phyloP scores from a whole-genome alignment of 2,888 invertebrate genomes.

The Nomada fabriciana region DNA sequence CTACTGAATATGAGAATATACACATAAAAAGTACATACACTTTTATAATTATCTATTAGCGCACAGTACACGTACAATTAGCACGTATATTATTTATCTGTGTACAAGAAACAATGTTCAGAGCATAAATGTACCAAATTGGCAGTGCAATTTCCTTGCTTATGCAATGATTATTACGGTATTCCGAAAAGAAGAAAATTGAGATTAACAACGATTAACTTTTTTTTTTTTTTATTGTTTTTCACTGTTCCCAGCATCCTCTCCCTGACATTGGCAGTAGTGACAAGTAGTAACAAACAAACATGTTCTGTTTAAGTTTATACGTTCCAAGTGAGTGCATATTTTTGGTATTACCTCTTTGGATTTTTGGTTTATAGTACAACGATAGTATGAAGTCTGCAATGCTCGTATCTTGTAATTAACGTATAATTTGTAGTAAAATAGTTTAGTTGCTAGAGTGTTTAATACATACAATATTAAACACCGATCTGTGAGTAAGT shows the following conservation, averaged over 20 bases:
- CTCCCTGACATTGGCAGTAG: constrained; percentile 70
- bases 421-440: constrained; percentile 20
- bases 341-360: constrained; percentile 63
- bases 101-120: not conserved
- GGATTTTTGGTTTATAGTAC: constrained; percentile 41
- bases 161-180: constrained; percentile 57
- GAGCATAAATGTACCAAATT: constrained; percentile 25
- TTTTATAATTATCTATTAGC: too few relatives aligned
- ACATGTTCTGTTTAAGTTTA: constrained; percentile 61
- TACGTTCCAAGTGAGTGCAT: constrained; percentile 58
- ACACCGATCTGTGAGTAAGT: constrained; percentile 42
- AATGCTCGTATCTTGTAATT: constrained; percentile 13
- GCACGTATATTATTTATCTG: not conserved
- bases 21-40: too few relatives aligned
- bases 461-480: constrained; percentile 34
- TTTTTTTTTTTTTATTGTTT: constrained; percentile 69
- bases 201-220: constrained; percentile 49
- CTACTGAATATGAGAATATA: too few relatives aligned
- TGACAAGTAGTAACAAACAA: constrained; percentile 62
- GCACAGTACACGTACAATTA: too few relatives aligned
- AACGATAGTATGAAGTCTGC: constrained; percentile 25
- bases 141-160: constrained; percentile 24
- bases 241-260: constrained; percentile 70
- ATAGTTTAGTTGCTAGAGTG: constrained; percentile 27
- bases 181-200: constrained; percentile 52